Evolutionary conservation across 2,797 vertebrate species (phyloP).

Genomic region (Petrocephalus sullivani): DNA sequence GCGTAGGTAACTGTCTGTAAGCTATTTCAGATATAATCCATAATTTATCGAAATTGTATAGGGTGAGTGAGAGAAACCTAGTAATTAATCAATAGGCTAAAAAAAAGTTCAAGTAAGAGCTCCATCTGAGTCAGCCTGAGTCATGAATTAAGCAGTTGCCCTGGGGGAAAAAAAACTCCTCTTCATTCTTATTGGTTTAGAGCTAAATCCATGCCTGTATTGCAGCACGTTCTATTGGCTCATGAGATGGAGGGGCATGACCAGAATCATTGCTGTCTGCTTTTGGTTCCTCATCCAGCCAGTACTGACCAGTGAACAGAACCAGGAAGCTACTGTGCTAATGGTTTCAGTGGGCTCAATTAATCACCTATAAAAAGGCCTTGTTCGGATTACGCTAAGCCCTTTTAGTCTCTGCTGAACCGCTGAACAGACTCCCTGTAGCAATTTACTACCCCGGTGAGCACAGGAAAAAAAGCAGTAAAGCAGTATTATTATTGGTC

Average conservation of each 20-base stretch:
- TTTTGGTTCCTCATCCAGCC: neutral
- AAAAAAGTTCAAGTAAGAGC: neutral
- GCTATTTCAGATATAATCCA: neutral
- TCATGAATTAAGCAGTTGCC: neutral
- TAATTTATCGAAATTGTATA: neutral
- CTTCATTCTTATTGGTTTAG: neutral
- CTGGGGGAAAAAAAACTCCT: neutral
- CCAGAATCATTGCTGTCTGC: neutral
- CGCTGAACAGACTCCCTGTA: neutral
- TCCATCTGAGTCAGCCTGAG: neutral
- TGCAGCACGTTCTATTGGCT: neutral
- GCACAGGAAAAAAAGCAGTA: neutral
- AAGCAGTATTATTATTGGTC: neutral
- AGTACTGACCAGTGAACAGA: neutral
- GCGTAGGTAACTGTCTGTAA: neutral
- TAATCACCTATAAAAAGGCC: neutral
- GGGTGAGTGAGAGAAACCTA: neutral
- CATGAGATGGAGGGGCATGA: neutral
- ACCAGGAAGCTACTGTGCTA: neutral
- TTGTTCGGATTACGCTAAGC: neutral
- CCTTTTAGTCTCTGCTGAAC: neutral
- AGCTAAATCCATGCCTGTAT: neutral
- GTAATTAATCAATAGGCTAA: conserved; percentile 5
- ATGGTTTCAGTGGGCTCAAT: neutral
- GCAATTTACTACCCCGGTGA: neutral